These are phyloP conservation scores for Ophion slaviceki DNA, from an alignment of 2,888 invertebrate species.

Conservation along the genomic window DNA sequence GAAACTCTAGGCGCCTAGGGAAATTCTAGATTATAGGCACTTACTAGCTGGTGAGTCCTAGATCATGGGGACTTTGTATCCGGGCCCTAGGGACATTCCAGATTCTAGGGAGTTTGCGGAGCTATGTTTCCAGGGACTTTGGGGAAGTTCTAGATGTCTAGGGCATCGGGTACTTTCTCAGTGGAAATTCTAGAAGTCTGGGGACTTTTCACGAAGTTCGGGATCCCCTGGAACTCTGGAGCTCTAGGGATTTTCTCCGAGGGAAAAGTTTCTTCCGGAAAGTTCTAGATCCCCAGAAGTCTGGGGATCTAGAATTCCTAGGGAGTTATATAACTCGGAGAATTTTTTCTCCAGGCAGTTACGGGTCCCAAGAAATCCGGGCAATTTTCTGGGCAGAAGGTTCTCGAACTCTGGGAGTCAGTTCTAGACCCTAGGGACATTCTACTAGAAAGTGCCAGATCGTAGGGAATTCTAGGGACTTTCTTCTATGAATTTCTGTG, in stretches of 20 bases:
- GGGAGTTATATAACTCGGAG: not conserved
- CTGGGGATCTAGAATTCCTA: not conserved
- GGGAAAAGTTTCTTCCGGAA: not conserved
- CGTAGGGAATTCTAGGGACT: not conserved
- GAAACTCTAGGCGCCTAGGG: not conserved
- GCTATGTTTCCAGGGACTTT: not conserved
- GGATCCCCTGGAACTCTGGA: not conserved
- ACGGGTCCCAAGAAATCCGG: not conserved
- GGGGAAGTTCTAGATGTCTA: not conserved
- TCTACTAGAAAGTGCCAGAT: no score
- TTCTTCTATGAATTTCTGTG: not conserved
- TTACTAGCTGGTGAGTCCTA: not conserved
- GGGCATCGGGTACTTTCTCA: not conserved
- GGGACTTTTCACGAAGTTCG: no score
- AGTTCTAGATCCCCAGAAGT: not conserved
- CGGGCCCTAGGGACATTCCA: not conserved
- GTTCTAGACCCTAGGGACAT: no score
- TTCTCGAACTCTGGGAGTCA: no score
- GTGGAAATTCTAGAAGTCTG: not conserved
- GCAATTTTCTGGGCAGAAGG: no score
- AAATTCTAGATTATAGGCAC: not conserved
- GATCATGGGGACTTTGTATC: not conserved
- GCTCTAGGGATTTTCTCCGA: not conserved
- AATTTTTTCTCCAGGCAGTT: not conserved
- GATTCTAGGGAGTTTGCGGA: not conserved